Base-by-base conservation (phyloP, 1,140 invertebrate species). In the Antheraea pernyi region DNA sequence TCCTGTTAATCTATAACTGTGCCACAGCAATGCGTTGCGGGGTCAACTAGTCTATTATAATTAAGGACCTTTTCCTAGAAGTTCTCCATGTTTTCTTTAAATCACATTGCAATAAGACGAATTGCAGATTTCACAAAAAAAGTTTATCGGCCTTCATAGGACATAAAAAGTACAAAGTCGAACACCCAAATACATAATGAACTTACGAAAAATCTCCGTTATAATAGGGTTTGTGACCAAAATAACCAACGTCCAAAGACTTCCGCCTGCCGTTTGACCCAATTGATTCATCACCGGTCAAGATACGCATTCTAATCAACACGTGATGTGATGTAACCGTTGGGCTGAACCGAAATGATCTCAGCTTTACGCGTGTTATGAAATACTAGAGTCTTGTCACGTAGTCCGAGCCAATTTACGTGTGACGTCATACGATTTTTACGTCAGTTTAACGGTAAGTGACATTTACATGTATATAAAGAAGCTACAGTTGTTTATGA, bases 261-360 rank as follows among this genome's bases (percentile, higher is more conserved):
- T 61, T 61, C 59, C 59, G 59, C 59, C 7, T 61, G 19, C 39
- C 7, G 18, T 42, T 10, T 42, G 39, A 42, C 39, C 39, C 39
- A 42, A 42, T 22, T 30, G 19, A 30, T 61, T 22, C 18, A 61
- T 61, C 59, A 61, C 59, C 39, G 39, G 39, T 42, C 39, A 42
- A 42, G 19, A 16, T 7, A 61, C 19, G 19, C 59, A 30, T 30
- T 9, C 59, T 61, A 61, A 61, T 61, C 59, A 61, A 22, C 59
- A 30, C 39, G 39, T 8, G 2, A 11, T 42, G 59, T 61, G 59
- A 61, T 61, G 59, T 22, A 61, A 61, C 59, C 59, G 30, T 16
- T 59, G 58, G 19, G 19, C 59, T 22, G 59, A 59, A 59, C n/a
- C 58, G 58, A n/a, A 59, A 30, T 61, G 59, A 61, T 61, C 59